Evolutionary conservation across 1,140 invertebrate genomes (phyloP), one percentile per base, ranked within the genome.

Genomic region (Dreissena polymorpha): DNA sequence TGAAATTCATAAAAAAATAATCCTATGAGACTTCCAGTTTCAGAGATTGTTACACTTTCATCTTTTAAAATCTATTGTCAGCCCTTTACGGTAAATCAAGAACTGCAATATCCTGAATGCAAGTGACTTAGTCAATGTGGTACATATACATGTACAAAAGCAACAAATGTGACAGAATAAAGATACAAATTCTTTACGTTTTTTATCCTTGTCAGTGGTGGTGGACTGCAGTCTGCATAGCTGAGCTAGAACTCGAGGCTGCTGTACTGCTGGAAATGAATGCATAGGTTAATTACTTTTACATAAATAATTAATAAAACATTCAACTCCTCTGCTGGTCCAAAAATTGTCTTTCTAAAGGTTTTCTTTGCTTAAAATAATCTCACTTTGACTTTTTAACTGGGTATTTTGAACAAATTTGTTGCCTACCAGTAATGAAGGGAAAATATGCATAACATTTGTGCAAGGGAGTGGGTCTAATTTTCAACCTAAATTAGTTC

Each of bases 171-270:
- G 16, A 72, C 0, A 72, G 12, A 1, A 51, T 7, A 25, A 7
- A 18, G 29, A 39, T 1, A 53, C 16, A 72, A 51, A 18, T 6
- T 50, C 69, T 50, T 68, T n/a, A n/a, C 50, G 16, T 57, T 80
- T 57, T 63, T 73, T 74, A 67, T 55, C 50, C 65, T 75, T 60
- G 27, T 83, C 39, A 74, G 69, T 53, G 29, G 80, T 76, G 8
- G 72, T 63, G 67, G 65, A 6, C 29, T 63, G 49, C 21, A 27
- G 51, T 39, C 77, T 73, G 63, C 23, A 72, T 49, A 51, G 18
- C 23, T 72, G 74, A 63, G 51, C n/a, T 27, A 76, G 14, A 21
- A 64, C 68, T 27, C 55, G 14, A 53, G 72, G 29, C 39, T 53
- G 49, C 55, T 65, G 49, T n/a, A 75, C 8, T 50, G 65, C 73